phyloP scores from a whole-genome alignment of 2,113 vertebrate species.

The Brienomyrus brachyistius region DNA sequence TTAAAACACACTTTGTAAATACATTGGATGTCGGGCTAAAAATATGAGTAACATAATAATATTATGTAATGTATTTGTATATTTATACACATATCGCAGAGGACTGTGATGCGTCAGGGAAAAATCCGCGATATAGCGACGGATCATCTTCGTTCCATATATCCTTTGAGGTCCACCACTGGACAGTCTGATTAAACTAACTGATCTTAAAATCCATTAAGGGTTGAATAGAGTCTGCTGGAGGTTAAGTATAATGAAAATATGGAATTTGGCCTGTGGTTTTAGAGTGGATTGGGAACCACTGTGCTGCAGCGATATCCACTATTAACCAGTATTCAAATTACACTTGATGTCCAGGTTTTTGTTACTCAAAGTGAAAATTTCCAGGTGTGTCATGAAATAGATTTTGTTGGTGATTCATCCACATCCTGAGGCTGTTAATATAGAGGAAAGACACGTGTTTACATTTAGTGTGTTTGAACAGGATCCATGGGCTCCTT shows the following conservation, averaged over 20 bases:
- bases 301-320: background rate
- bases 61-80: no score
- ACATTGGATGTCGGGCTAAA: no score
- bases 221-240: background rate
- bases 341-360: background rate
- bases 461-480: constrained; percentile 17
- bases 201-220: background rate
- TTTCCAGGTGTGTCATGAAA: background rate
- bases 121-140: no score
- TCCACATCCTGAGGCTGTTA: background rate
- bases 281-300: background rate
- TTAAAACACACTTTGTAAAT: no score
- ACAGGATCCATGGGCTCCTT: constrained; percentile 22
- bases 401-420: background rate
- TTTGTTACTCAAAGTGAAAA: background rate
- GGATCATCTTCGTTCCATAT: background rate
- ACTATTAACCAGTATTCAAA: background rate
- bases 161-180: background rate
- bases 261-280: background rate
- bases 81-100: no score
- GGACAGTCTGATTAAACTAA: background rate
- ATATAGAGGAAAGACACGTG: background rate
- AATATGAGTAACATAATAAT: no score
- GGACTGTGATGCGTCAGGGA: no score
- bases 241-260: background rate